Evolutionary conservation across 1,140 invertebrate species (phyloP), one percentile per base, ranked within the genome.

Genomic region (Drosophila carrolli): DNA sequence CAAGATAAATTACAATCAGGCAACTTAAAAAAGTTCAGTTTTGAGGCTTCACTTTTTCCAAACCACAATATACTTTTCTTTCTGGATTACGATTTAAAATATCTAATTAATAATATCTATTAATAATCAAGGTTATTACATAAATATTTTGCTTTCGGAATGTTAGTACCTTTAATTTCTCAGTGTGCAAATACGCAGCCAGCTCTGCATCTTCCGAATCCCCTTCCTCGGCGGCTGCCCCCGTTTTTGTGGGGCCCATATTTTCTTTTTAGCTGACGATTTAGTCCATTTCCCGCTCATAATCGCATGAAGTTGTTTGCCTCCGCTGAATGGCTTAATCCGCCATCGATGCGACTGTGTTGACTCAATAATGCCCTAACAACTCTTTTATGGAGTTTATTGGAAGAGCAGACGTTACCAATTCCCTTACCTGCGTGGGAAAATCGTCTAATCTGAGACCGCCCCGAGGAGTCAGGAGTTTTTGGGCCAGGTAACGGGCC

Each of bases 221-320:
- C 29, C 50, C 19, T 5, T 11, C 41, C 29, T 35, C 50, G 35
- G 37, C 23, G 5, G 41, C 51, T 61, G 62, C 47, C 38, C 50
- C 68, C 41, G 56, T 47, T 47, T 61, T 55, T 72, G 75, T 57
- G 60, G 56, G 66, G 63, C 65, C 56, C 56, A 77, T 84, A 85
- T 84, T 78, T 84, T 85, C 77, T 74, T 80, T 84, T 84, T 77
- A 80, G 81, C 76, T 68, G 71, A 76, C 80, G 75, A 75, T 66
- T 84, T 76, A 84, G 77, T 60, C 81, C 61, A 83, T 83, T 83
- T 78, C 71, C 67, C 75, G 81, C 68, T 85, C 66, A 83, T 84
- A 84, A 80, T 84, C 81, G 81, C 80, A 68, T 83, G 58, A 78
- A 74, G 80, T 74, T 82, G 77, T 81, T 72, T 63, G 77, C 46